Evolutionary conservation across 1,140 invertebrate species (phyloP).

Genomic region (Drosophila rhopaloa): DNA sequence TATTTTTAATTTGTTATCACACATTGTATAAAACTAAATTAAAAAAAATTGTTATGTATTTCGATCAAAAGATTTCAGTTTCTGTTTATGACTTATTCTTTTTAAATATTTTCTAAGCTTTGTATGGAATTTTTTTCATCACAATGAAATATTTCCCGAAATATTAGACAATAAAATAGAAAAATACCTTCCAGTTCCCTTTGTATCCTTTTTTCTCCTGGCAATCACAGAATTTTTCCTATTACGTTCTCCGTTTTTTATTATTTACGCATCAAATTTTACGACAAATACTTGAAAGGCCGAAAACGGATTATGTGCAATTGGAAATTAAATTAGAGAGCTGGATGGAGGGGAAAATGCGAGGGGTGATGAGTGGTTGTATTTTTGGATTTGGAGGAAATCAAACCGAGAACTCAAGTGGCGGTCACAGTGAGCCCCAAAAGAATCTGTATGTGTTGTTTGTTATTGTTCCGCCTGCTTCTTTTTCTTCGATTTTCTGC

Average conservation of each 20-base stretch:
- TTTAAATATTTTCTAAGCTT: not conserved
- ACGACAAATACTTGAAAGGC: constrained; percentile 69
- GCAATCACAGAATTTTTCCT: constrained; percentile 63
- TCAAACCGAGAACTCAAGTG: constrained; percentile 47
- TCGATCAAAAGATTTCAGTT: not conserved
- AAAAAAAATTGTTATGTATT: too few relatives aligned
- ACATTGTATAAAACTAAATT: not conserved
- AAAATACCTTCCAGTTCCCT: not conserved
- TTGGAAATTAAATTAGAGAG: constrained; percentile 79
- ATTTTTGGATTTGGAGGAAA: constrained; percentile 9
- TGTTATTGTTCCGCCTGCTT: constrained; percentile 40
- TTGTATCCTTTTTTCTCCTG: not conserved
- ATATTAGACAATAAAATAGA: not conserved
- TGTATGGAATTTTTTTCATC: not conserved
- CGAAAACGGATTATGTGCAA: constrained; percentile 78
- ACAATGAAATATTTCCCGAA: constrained; percentile 13
- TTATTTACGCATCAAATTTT: constrained; percentile 78
- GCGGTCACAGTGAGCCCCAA: constrained; percentile 43
- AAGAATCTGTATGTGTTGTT: constrained; percentile 27
- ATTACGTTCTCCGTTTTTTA: constrained; percentile 31
- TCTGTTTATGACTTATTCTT: constrained; percentile 37
- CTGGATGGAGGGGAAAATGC: constrained; percentile 24
- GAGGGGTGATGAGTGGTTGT: constrained; percentile 22
- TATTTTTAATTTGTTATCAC: too few relatives aligned
- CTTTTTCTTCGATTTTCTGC: constrained; percentile 8